Conservation (phyloP, 2,113 vertebrate species). For the Zapus hudsonius region DNA sequence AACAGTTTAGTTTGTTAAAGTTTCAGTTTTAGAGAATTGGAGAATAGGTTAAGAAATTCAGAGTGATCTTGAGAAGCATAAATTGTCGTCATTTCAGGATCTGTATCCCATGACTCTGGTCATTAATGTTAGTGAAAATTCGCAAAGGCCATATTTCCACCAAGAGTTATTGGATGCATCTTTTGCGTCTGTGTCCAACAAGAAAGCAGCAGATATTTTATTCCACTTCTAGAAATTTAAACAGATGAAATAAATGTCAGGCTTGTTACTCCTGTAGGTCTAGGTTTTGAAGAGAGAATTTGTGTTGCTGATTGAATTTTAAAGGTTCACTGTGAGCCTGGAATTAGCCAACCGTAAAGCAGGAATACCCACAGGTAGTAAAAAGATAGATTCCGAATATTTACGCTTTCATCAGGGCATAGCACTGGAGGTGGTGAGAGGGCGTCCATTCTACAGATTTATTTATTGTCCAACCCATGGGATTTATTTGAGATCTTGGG, state of each 20-base stretch:
- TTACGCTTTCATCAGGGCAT: background rate
- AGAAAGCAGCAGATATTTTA: background rate
- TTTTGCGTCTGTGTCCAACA: conserved; percentile 11
- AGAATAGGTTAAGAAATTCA: conserved; percentile 21
- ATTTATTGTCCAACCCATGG: background rate
- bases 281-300: background rate
- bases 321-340: background rate
- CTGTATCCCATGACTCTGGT: conserved; percentile 47
- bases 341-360: background rate
- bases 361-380: background rate
- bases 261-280: background rate
- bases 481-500: background rate
- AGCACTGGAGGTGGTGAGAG: background rate
- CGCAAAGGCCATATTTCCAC: conserved; percentile 8
- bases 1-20: background rate
- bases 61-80: conserved; percentile 45
- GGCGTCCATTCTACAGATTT: background rate
- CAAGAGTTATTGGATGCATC: conserved; percentile 23
- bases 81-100: conserved; percentile 71
- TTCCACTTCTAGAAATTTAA: conserved; percentile 9
- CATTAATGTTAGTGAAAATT: conserved; percentile 62
- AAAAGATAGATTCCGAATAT: background rate
- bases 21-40: conserved; percentile 33
- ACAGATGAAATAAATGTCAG: background rate
- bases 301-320: background rate